Conservation (phyloP, 2,113 vertebrate genomes). For the Thalassarche chlororhynchos region DNA sequence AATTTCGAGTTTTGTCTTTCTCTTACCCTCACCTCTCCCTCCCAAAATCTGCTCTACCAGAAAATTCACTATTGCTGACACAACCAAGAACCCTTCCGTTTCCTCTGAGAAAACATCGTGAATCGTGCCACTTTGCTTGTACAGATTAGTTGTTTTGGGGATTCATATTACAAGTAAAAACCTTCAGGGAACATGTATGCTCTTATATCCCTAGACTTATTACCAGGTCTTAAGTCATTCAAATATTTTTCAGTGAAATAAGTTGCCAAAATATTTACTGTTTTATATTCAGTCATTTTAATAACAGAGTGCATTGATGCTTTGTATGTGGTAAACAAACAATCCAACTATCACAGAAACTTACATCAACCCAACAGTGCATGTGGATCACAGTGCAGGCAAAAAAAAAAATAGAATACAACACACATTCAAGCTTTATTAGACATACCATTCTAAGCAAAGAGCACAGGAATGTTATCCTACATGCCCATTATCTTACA, state of each 20-base stretch:
- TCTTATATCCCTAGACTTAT: neutral
- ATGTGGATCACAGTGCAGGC: neutral
- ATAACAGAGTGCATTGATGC: neutral
- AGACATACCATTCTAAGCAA: neutral
- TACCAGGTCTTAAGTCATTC: neutral
- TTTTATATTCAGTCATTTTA: neutral
- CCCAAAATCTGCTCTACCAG: neutral
- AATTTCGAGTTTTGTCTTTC: neutral
- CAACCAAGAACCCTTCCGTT: neutral
- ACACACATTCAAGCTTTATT: constrained; percentile 31
- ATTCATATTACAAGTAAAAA: neutral
- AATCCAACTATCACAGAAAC: neutral
- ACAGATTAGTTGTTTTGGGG: neutral
- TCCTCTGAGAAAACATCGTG: neutral
- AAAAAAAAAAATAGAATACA: neutral
- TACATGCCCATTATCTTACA: neutral
- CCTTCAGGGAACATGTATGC: neutral
- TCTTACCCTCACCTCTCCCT: neutral
- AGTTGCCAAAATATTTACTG: neutral
- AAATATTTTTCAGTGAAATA: neutral
- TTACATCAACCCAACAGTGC: neutral
- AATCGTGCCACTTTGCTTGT: neutral
- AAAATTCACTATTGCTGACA: neutral
- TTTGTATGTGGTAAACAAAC: neutral
- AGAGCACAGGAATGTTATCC: neutral